Evolutionary conservation across 37 sponge, comb jelly and placozoan genomes (phyloP), one percentile per base, ranked within the genome.

Genomic region (Agelas oroides): DNA sequence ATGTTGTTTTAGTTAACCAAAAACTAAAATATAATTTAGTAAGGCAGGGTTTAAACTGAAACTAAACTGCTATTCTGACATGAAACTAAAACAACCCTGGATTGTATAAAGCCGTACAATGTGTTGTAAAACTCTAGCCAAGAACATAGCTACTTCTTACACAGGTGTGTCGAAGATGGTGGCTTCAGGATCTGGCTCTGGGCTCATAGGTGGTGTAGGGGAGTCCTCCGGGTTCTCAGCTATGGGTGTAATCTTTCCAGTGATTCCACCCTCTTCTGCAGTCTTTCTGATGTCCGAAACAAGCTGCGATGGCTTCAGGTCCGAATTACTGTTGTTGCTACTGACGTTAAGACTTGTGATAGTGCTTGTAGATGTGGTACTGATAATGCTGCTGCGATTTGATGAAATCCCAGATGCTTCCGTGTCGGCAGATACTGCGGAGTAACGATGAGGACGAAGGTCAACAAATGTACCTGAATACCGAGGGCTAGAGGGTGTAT

Each of bases 361-460:
- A 5, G 70, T 80, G 59, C 69, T 80, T 34, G 53, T 13, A 2
- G 84, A 75, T 1, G 67, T 37, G 6, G 64, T 84, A 53, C 84
- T 84, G 65, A 65, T 23, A 2, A 84, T 20, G 68, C 84, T 84
- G 59, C 84, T 84, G 23, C 76, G 41, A 21, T 84, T 64, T 12
- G 84, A 83, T 17, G 59, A 67, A 31, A 36, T 1, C 2, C 19
- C 69, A 14, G 69, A 67, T 25, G 28, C 19, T 40, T 21, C 37
- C 21, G 41, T 39, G n/a, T 41, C 24, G 1, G 16, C 15, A 12
- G 46, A 46, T 3, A 8, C 3, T 46, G 46, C 46, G 8, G 46
- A 46, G 46, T 12, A 8, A 46, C 46, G 46, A 46, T 46, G 3
- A 12, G 46, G 6, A 17, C 67, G 66, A 0, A 80, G 70, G 36